These are phyloP conservation scores for Volucella inflata DNA, from an alignment of 2,888 invertebrate genomes.

Conservation along the genomic window DNA sequence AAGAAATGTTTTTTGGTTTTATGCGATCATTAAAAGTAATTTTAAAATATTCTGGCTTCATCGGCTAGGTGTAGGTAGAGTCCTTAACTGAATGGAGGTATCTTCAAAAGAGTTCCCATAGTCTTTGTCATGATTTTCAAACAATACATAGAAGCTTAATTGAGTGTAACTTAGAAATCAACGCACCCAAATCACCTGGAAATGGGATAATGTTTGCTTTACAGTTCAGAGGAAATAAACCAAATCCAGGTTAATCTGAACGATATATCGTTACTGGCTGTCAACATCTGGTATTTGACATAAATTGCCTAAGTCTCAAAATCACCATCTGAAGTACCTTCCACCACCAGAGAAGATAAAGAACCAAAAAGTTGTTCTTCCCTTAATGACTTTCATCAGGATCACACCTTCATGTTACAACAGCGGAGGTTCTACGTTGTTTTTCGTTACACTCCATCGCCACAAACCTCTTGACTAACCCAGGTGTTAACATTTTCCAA, in stretches of 20 bases:
- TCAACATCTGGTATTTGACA: slow-evolving; percentile 7
- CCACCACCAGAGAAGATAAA: background rate
- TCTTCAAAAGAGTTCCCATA: no score
- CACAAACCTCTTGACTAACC: slow-evolving; percentile 26
- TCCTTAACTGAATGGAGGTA: no score
- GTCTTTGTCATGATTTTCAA: no score
- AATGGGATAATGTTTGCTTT: no score
- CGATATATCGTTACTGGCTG: slow-evolving; percentile 5
- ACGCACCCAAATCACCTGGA: no score
- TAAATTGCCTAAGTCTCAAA: slow-evolving; percentile 16
- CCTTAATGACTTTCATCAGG: slow-evolving; percentile 41
- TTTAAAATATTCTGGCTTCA: no score
- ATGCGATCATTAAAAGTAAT: no score
- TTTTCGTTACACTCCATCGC: slow-evolving; percentile 26
- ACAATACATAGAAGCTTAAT: no score
- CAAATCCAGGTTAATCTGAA: background rate
- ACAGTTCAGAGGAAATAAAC: no score
- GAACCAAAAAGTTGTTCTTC: slow-evolving; percentile 1
- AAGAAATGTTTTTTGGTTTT: no score
- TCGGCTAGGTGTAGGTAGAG: no score
- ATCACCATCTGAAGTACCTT: slow-evolving; percentile 10
- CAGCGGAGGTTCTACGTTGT: background rate
- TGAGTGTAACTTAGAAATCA: no score
- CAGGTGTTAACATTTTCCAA: slow-evolving; percentile 55
- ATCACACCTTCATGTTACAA: slow-evolving; percentile 44